Evolutionary conservation across 2,113 vertebrate species (phyloP).

Genomic region (Meleagris gallopavo): DNA sequence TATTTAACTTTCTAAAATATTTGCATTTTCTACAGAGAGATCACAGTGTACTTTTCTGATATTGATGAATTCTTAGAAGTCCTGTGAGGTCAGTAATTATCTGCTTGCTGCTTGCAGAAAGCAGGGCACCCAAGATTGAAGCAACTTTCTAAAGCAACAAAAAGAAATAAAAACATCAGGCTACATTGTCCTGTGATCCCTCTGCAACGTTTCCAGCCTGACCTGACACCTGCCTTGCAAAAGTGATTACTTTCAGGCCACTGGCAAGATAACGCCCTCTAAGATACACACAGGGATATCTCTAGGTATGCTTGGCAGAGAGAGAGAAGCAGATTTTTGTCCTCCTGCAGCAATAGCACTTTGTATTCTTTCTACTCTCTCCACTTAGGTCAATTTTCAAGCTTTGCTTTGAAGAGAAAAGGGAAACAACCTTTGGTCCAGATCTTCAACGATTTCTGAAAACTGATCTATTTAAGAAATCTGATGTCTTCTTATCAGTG

Average conservation of each 20-base stretch:
- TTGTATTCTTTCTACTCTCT: too few species aligned
- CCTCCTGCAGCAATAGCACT: too few species aligned
- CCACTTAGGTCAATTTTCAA: too few species aligned
- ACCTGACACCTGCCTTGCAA: not conserved
- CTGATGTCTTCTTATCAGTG: too few species aligned
- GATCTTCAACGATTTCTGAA: too few species aligned
- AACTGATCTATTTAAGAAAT: too few species aligned
- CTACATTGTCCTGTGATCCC: not conserved
- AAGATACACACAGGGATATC: not conserved
- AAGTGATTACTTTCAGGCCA: not conserved
- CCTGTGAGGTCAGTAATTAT: not conserved
- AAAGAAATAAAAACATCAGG: not conserved
- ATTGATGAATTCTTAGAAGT: not conserved
- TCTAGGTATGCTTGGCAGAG: too few species aligned
- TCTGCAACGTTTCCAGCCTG: not conserved
- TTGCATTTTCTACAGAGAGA: not conserved
- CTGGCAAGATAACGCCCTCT: not conserved
- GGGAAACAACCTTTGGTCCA: too few species aligned
- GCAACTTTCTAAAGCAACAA: not conserved
- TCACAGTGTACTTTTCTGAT: not conserved
- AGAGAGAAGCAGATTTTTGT: too few species aligned
- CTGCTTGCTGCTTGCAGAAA: not conserved
- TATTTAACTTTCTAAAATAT: not conserved
- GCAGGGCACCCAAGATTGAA: not conserved
- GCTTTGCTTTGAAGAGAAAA: too few species aligned